Conservation (phyloP, 1,140 invertebrate genomes). For the Drosophila mojavensis region DNA sequence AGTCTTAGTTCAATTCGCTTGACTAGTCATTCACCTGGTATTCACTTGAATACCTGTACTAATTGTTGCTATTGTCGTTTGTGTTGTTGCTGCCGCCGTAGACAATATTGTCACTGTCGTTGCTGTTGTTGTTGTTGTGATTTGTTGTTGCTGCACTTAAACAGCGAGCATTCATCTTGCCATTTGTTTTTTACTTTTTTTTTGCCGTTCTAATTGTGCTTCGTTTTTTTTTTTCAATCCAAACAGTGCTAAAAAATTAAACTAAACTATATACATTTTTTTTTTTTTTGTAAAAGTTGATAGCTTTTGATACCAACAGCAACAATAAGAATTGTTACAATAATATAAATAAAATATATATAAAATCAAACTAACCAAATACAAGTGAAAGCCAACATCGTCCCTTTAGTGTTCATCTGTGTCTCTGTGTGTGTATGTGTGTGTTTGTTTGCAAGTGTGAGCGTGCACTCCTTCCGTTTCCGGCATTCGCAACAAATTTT, state of each 20-base stretch:
- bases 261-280: conserved; percentile 14
- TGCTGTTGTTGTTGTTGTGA: conserved; percentile 5
- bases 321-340: conserved; percentile 20
- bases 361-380: conserved; percentile 11
- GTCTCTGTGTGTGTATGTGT: conserved; percentile 19
- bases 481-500: conserved; percentile 56
- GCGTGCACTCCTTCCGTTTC: conserved; percentile 40
- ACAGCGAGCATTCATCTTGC: too few relatives aligned
- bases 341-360: conserved; percentile 15
- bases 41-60: conserved; percentile 22
- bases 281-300: conserved; percentile 43
- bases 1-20: conserved; percentile 28
- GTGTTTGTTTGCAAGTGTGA: conserved; percentile 9
- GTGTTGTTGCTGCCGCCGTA: conserved; percentile 17
- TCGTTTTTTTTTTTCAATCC: not conserved
- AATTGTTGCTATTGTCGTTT: conserved; percentile 15
- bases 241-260: conserved; percentile 41
- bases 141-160: conserved; percentile 12
- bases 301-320: conserved; percentile 34
- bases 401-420: conserved; percentile 59
- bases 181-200: conserved; percentile 38
- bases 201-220: conserved; percentile 14
- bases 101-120: conserved; percentile 17
- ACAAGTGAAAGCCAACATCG: conserved; percentile 45
- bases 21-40: conserved; percentile 17